A percentile compares a stretch with the other conserved stretches of the same genome.
Conservation (phyloP, 2,113 vertebrate species). For the Eolophus roseicapilla region DNA sequence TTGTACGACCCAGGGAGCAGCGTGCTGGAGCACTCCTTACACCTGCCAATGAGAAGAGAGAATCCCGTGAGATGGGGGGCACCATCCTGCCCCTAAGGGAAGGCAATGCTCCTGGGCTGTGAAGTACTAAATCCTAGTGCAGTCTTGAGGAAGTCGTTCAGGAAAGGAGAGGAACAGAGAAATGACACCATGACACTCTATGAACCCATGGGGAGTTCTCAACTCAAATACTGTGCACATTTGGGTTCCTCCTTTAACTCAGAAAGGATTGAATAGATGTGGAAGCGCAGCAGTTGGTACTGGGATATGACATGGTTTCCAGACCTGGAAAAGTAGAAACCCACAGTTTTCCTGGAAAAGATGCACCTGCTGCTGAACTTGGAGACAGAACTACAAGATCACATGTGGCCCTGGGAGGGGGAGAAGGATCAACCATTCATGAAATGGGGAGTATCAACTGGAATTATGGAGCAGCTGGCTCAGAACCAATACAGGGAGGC, state of each 20-base stretch:
- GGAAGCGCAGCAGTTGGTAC: neutral
- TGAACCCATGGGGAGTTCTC: neutral
- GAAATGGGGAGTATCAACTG: neutral
- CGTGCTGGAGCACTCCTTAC: slow-evolving; percentile 89
- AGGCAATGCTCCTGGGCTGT: neutral
- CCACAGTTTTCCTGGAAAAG: neutral
- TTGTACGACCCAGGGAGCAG: slow-evolving; percentile 91
- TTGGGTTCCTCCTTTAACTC: neutral
- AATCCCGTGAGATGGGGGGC: neutral
- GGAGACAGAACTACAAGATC: neutral
- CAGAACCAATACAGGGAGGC: neutral
- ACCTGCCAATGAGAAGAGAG: slow-evolving; percentile 74
- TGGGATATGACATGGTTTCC: neutral
- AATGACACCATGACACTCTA: neutral
- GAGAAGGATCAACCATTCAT: neutral
- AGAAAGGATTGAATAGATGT: neutral
- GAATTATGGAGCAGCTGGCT: neutral
- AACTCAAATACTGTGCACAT: neutral
- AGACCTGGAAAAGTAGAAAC: neutral
- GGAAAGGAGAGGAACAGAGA: neutral
- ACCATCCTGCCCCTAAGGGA: neutral
- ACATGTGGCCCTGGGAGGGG: neutral
- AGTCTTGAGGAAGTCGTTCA: neutral
- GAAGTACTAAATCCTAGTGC: neutral
- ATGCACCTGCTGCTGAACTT: neutral